Percentiles rank a stretch among this genome's conserved stretches.
phyloP scores from a whole-genome alignment of 2,888 invertebrate genomes.

The Axea sp. region DNA sequence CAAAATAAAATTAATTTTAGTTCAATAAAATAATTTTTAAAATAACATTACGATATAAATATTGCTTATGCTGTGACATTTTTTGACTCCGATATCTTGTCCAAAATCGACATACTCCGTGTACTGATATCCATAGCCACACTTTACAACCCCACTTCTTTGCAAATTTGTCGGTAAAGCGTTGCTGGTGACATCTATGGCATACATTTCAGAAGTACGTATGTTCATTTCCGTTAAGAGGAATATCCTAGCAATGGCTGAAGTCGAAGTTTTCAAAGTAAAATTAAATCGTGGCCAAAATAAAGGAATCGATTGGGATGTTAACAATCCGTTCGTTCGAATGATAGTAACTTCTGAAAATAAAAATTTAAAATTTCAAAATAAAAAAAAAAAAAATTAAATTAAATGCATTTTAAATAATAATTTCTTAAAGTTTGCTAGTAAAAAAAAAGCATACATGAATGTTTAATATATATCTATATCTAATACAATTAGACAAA shows the following conservation, averaged over 20 bases:
- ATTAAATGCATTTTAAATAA: too few species aligned
- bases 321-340: conserved; percentile 39
- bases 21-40: background rate
- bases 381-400: too few species aligned
- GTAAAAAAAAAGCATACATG: too few species aligned
- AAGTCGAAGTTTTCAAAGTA: conserved; percentile 49
- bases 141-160: conserved; percentile 59
- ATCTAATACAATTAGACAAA: too few species aligned
- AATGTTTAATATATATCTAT: too few species aligned
- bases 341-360: conserved; percentile 52
- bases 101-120: conserved; percentile 48
- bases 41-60: conserved; percentile 50
- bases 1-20: too few species aligned
- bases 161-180: conserved; percentile 34
- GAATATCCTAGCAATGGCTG: conserved; percentile 51
- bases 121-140: conserved; percentile 56
- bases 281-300: conserved; percentile 60
- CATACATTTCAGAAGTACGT: conserved; percentile 55
- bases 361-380: conserved; percentile 7
- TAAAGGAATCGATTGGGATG: conserved; percentile 53
- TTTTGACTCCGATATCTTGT: conserved; percentile 48
- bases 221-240: conserved; percentile 43
- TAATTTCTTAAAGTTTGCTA: too few species aligned
- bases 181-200: conserved; percentile 58
- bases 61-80: conserved; percentile 56